These are phyloP conservation scores for Congeria kusceri DNA, from an alignment of 2,888 invertebrate genomes.

Conservation along the genomic window DNA sequence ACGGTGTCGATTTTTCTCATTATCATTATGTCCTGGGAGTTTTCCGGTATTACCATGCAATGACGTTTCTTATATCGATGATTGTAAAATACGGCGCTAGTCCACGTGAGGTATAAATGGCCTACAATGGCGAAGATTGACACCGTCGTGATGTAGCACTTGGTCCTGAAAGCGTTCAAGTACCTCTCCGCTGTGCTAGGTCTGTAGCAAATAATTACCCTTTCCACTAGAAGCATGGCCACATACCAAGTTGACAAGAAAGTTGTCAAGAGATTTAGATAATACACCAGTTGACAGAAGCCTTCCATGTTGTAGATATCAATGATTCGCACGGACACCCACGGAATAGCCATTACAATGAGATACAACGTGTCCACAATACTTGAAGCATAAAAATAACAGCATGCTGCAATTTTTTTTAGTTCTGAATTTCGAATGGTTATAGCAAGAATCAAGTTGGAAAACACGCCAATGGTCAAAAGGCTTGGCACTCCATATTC, in stretches of 20 bases:
- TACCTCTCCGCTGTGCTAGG: conserved; percentile 42
- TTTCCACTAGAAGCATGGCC: conserved; percentile 60
- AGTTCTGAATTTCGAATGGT: conserved; percentile 61
- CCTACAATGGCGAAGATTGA: conserved; percentile 64
- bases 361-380: conserved; percentile 65
- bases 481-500: conserved; percentile 59
- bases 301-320: conserved; percentile 68
- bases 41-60: conserved; percentile 74
- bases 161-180: conserved; percentile 65
- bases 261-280: conserved; percentile 64
- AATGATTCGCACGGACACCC: conserved; percentile 59
- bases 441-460: conserved; percentile 52
- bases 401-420: conserved; percentile 59
- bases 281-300: conserved; percentile 68
- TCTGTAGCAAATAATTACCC: conserved; percentile 46
- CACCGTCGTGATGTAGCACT: conserved; percentile 62
- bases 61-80: conserved; percentile 15
- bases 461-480: conserved; percentile 59
- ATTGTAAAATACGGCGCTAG: conserved; percentile 60
- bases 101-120: conserved; percentile 70
- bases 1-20: conserved; percentile 75
- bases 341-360: conserved; percentile 63
- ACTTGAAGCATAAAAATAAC: conserved; percentile 61
- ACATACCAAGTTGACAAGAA: conserved; percentile 67
- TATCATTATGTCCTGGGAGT: conserved; percentile 65